Evolutionary conservation across 2,888 invertebrate genomes (phyloP), one percentile per base, ranked within the genome.

Genomic region (Pterostichus madidus): DNA sequence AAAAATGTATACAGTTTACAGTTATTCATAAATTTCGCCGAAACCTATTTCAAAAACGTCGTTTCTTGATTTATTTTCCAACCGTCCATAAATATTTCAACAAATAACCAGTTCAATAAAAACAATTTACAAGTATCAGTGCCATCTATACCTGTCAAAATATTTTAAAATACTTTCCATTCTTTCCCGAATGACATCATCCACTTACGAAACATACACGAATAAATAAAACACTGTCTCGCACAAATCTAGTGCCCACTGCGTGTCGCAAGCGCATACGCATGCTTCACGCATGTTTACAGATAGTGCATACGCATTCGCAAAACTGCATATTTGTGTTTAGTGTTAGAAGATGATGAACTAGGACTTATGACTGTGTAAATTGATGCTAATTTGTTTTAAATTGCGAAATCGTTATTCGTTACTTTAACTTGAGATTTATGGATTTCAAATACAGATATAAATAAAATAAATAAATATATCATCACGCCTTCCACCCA

Each of bases 311-410:
- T 11, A 73, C n/a, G 49, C 44, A 49, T 73, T 17, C 10, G 49
- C 73, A 49, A 24, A 73, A 11, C 24, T 49, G 49, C 49, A 46
- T 49, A 49, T 73, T 46, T 73, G 49, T 49, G 15, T 73, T 49
- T 46, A 44, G 15, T n/a, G n/a, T 49, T 73, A 46, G 17, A 64
- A 17, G 17, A 64, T 35, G 73, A 73, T 46, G 17, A 46, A 73
- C 49, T 49, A 11, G 5, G 24, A 56, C 56, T 68, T 68, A 68
- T 68, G 44, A 31, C 68, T 8, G 44, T 68, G 68, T 44, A 44
- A 68, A 68, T 68, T 15, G 35, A 68, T 39, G 68, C 68, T 68
- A 68, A 68, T 68, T 68, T 68, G 44, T 68, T 68, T 64, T 68
- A 68, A 68, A 68, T 68, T 68, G 44, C 44, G 15, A 10, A 68